Base-by-base conservation (phyloP, 1,140 invertebrate genomes). In the Plutomurus gul region DNA sequence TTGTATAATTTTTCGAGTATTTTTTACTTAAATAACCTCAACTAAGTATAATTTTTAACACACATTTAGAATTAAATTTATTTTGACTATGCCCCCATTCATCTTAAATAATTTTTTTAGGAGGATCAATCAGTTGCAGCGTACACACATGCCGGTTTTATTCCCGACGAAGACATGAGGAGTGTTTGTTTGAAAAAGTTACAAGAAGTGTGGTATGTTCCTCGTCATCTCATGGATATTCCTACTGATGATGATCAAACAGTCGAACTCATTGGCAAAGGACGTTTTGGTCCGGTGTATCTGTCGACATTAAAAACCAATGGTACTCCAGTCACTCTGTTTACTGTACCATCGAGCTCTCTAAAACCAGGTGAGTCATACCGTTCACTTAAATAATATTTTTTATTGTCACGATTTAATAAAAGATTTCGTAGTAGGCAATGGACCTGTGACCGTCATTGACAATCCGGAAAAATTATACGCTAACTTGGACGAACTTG, bases 131-230 rank as follows among this genome's bases (percentile, higher is more conserved):
- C 43, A 20, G 74, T 49, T 13, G 49, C 70, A 25, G 78, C 81
- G 3, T 83, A 83, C 73, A 82, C 78, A 8, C 82, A 83, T 56
- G 40, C 70, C n/a, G 80, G 71, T 0, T 83, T 83, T 37, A 76
- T 81, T n/a, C 80, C 72, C 22, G 82, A 79, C 39, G 80, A 82
- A 70, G 82, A 83, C 71, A 11, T 80, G 6, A 80, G 49, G 49
- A 70, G 51, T 33, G n/a, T 39, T 4, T 76, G 76, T 75, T 22
- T 84, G 86, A 90, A 92, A 79, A 92, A 90, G 83, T 87, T 95
- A 43, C 93, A 93, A 85, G 91, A 92, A 84, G 86, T 92, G 0
- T 92, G 91, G 89, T 92, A 90, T 77, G 91, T 94, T 85, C 91
- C 93, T 0, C 88, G 90, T 56, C 92, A 90, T 84, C 88, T 90